phyloP scores from a whole-genome alignment of 2,113 vertebrate species.

The Syngnathus scovelli region DNA sequence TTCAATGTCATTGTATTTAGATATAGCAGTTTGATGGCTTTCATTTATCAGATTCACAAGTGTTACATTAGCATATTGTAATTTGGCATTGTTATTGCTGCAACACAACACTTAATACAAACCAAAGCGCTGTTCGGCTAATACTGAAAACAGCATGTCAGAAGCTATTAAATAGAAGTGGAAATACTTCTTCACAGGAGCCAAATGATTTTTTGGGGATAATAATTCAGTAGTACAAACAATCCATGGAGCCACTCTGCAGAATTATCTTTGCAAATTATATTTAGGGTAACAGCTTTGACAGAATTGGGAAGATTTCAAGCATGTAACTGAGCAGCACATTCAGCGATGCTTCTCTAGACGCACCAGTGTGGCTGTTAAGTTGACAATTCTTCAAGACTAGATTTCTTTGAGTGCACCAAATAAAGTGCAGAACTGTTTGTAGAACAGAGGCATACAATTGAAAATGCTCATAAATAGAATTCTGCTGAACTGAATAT shows the following conservation, averaged over 20 bases:
- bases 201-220: constrained; percentile 6
- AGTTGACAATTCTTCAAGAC: constrained; percentile 39
- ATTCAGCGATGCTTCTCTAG: constrained; percentile 15
- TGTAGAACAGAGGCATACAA: not conserved
- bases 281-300: constrained; percentile 43
- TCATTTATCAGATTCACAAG: not conserved
- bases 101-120: constrained; percentile 25
- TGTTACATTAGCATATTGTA: not conserved
- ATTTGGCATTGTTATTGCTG: constrained; percentile 11
- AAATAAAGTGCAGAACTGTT: constrained; percentile 16
- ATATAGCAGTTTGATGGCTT: not conserved
- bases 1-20: not conserved
- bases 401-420: constrained; percentile 27
- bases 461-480: constrained; percentile 17
- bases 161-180: constrained; percentile 42
- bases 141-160: constrained; percentile 43
- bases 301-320: constrained; percentile 48
- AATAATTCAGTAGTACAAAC: no score
- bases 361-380: constrained; percentile 28
- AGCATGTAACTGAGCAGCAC: constrained; percentile 25
- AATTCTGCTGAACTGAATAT: constrained; percentile 34
- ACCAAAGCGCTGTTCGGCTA: constrained; percentile 17
- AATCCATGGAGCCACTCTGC: no score
- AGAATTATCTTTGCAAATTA: constrained; percentile 25
- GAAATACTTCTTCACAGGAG: constrained; percentile 24